Percentiles rank a stretch among this genome's conserved stretches.
These are phyloP conservation scores for Drosophila serrata DNA, from an alignment of 1,140 invertebrate genomes.

Conservation along the genomic window DNA sequence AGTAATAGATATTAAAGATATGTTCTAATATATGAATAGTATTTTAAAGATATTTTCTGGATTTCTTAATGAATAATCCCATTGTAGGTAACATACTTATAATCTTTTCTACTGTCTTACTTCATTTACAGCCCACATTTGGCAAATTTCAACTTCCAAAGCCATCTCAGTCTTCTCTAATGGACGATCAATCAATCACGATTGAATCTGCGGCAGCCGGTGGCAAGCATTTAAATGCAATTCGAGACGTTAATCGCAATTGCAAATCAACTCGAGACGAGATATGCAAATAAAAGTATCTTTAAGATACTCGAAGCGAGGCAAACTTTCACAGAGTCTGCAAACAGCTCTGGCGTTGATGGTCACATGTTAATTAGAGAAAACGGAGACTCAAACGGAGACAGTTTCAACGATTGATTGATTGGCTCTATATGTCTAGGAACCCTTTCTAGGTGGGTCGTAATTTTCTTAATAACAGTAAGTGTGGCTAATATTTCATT, in stretches of 20 bases:
- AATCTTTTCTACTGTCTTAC: too few relatives aligned
- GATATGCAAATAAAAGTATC: constrained; percentile 59
- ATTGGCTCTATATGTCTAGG: constrained; percentile 20
- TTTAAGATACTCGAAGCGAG: constrained; percentile 6
- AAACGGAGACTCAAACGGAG: constrained; percentile 19
- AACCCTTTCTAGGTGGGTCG: constrained; percentile 13
- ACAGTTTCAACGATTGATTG: constrained; percentile 34
- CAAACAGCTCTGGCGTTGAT: constrained; percentile 25
- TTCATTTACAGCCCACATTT: constrained; percentile 5
- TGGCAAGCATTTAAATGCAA: constrained; percentile 80
- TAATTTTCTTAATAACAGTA: neutral
- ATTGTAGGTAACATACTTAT: too few relatives aligned
- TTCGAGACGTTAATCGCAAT: constrained; percentile 65
- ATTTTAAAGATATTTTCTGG: neutral
- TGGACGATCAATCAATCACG: constrained; percentile 71
- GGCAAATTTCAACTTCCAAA: constrained; percentile 13
- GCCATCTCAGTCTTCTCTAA: constrained; percentile 28
- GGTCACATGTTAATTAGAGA: constrained; percentile 46
- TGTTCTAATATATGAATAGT: neutral
- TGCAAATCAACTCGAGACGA: constrained; percentile 55
- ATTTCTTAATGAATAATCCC: neutral
- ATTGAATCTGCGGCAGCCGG: constrained; percentile 43
- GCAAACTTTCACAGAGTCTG: constrained; percentile 18
- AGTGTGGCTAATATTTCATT: constrained; percentile 20
- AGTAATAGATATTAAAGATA: neutral